Conservation (phyloP, 2,888 invertebrate species). For the Vannuccia rotundouncinata region DNA sequence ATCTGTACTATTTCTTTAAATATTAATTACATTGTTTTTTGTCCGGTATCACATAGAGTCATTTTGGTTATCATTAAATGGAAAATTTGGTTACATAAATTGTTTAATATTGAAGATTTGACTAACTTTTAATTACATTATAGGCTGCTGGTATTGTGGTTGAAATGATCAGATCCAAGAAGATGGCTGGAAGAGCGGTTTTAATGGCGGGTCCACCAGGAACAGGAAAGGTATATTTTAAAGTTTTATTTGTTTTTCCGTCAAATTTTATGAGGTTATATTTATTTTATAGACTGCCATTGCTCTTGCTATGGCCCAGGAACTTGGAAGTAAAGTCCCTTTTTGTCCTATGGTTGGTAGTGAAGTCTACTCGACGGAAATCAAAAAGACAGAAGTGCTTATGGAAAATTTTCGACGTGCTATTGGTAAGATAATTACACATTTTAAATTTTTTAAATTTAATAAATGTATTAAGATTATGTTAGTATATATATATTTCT, state of each 20-base stretch:
- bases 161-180: slow-evolving; percentile 88
- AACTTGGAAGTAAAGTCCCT: slow-evolving; percentile 79
- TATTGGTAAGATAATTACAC: slow-evolving; percentile 59
- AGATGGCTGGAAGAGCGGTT: slow-evolving; percentile 93
- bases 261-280: slow-evolving; percentile 41
- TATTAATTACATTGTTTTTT: too few relatives aligned
- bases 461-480: neutral
- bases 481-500: slow-evolving; percentile 40
- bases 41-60: too few relatives aligned
- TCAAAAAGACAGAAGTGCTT: slow-evolving; percentile 96
- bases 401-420: slow-evolving; percentile 98
- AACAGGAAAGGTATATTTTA: slow-evolving; percentile 68
- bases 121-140: too few relatives aligned
- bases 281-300: slow-evolving; percentile 70
- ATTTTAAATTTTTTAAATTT: neutral
- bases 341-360: slow-evolving; percentile 65
- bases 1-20: too few relatives aligned
- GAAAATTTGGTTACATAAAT: too few relatives aligned
- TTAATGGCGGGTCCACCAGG: slow-evolving; percentile 90
- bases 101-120: too few relatives aligned
- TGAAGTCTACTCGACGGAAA: slow-evolving; percentile 89
- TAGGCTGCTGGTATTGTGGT: slow-evolving; percentile 92
- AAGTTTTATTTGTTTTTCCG: neutral
- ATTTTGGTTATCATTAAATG: too few relatives aligned
- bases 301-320: slow-evolving; percentile 93